These are phyloP conservation scores for Anaspis maculata DNA, from an alignment of 2,888 invertebrate genomes.

Conservation along the genomic window DNA sequence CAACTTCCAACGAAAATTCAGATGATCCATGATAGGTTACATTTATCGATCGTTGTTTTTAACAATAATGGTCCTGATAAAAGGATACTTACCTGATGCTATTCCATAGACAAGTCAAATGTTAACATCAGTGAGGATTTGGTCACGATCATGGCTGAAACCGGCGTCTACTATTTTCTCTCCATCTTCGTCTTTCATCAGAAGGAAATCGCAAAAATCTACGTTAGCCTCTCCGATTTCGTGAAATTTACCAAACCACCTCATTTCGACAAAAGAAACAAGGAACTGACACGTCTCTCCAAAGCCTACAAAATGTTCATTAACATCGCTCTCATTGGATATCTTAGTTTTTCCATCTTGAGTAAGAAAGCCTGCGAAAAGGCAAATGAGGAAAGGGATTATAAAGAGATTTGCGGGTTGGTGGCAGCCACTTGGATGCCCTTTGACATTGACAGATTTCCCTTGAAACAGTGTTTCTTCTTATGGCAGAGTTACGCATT, in stretches of 20 bases:
- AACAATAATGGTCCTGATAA: too few species aligned
- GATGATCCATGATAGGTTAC: too few species aligned
- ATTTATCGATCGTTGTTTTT: too few species aligned
- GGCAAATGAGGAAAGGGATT: slow-evolving; percentile 1
- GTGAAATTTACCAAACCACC: slow-evolving; percentile 2
- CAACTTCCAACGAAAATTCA: too few species aligned
- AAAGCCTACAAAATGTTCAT: slow-evolving; percentile 4
- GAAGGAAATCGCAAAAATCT: slow-evolving; percentile 4
- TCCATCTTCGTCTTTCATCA: slow-evolving; percentile 3
- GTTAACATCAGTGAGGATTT: too few species aligned
- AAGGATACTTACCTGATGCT: too few species aligned
- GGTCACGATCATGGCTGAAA: slow-evolving; percentile 3
- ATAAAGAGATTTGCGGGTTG: slow-evolving; percentile 8
- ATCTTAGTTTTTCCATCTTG: slow-evolving; percentile 1
- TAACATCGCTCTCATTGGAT: slow-evolving; percentile 1
- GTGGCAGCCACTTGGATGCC: slow-evolving; percentile 8
- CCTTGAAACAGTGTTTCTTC: slow-evolving; percentile 4
- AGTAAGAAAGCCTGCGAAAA: slow-evolving; percentile 3
- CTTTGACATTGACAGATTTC: slow-evolving; percentile 6
- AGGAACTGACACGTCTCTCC: slow-evolving; percentile 2
- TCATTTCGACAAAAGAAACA: slow-evolving; percentile 5
- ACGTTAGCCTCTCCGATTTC: slow-evolving; percentile 6
- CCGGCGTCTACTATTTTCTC: slow-evolving; percentile 8
- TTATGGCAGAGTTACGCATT: slow-evolving; percentile 5
- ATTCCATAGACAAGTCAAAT: too few species aligned